Percentiles rank a stretch among this genome's conserved stretches.
Evolutionary conservation across 1,140 invertebrate species (phyloP).

Genomic region (Scaptodrosophila lebanonensis): DNA sequence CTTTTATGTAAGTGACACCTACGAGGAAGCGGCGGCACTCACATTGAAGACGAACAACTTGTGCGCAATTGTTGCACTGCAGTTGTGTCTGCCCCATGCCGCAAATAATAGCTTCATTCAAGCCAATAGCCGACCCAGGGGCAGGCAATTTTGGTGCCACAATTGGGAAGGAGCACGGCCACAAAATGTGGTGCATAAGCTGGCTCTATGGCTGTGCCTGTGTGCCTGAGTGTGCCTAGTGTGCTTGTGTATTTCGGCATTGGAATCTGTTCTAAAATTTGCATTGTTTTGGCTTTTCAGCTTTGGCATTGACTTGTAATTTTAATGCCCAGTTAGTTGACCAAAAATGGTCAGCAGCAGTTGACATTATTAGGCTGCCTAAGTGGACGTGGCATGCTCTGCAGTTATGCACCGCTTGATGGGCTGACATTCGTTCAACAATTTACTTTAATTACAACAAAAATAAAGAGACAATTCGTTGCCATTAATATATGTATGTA

Average conservation of each 20-base stretch:
- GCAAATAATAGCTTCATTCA: slow-evolving; percentile 73
- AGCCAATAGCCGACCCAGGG: slow-evolving; percentile 11
- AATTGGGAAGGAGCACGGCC: slow-evolving; percentile 25
- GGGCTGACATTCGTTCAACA: slow-evolving; percentile 66
- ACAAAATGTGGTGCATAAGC: slow-evolving; percentile 37
- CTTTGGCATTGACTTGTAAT: too few relatives aligned
- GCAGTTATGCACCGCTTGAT: slow-evolving; percentile 6
- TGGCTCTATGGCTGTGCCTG: slow-evolving; percentile 28
- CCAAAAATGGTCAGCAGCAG: slow-evolving; percentile 60
- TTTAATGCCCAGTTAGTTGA: slow-evolving; percentile 26
- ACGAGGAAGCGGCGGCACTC: slow-evolving; percentile 34
- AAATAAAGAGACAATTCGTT: too few relatives aligned
- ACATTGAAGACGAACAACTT: slow-evolving; percentile 14
- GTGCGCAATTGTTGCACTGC: slow-evolving; percentile 12
- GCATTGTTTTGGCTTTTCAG: slow-evolving; percentile 48
- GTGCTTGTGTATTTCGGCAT: slow-evolving; percentile 15
- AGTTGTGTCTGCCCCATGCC: slow-evolving; percentile 44
- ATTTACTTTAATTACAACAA: slow-evolving; percentile 55
- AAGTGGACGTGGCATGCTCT: slow-evolving; percentile 24
- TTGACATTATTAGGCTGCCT: slow-evolving; percentile 63
- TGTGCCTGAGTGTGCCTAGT: too few relatives aligned
- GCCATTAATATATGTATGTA: too few relatives aligned
- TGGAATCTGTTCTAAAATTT: slow-evolving; percentile 71
- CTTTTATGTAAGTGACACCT: slow-evolving; percentile 65
- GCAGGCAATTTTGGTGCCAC: slow-evolving; percentile 40